These are phyloP conservation scores for Bombus vancouverensis DNA, from an alignment of 1,140 invertebrate species.

Conservation along the genomic window DNA sequence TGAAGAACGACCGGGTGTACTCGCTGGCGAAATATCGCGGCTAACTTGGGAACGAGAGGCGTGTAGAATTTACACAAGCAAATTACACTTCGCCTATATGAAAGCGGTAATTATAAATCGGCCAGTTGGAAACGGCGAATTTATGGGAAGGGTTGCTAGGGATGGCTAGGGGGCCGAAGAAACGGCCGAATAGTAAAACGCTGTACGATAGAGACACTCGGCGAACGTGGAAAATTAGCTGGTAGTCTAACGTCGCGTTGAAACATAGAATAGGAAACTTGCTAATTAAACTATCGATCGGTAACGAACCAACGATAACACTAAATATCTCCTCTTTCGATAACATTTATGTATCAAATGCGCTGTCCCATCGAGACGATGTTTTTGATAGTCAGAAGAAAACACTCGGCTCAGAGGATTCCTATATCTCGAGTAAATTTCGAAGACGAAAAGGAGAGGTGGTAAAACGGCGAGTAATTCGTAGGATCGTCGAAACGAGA, in stretches of 20 bases:
- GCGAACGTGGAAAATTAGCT: slow-evolving; percentile 5
- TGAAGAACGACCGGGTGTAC: slow-evolving; percentile 26
- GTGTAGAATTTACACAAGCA: slow-evolving; percentile 68
- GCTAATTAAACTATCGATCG: too few species aligned
- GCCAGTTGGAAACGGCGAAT: slow-evolving; percentile 61
- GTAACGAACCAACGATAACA: too few species aligned
- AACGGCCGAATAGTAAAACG: slow-evolving; percentile 60
- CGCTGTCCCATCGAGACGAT: too few species aligned
- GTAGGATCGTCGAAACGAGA: slow-evolving; percentile 53
- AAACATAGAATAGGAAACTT: too few species aligned
- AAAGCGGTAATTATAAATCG: slow-evolving; percentile 69
- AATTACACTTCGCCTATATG: slow-evolving; percentile 64
- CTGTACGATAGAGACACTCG: slow-evolving; percentile 22
- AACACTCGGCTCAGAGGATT: too few species aligned
- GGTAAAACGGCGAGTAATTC: slow-evolving; percentile 17
- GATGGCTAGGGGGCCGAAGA: slow-evolving; percentile 55
- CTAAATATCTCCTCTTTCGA: too few species aligned
- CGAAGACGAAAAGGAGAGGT: background rate
- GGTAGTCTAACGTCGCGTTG: background rate
- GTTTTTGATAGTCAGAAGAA: background rate
- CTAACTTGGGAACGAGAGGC: slow-evolving; percentile 17
- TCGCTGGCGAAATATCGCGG: slow-evolving; percentile 55
- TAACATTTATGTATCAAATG: too few species aligned
- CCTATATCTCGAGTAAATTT: background rate
- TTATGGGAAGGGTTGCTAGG: slow-evolving; percentile 61